Base-by-base conservation (phyloP, 2,113 vertebrate species). In the Gasterosteus aculeatus region DNA sequence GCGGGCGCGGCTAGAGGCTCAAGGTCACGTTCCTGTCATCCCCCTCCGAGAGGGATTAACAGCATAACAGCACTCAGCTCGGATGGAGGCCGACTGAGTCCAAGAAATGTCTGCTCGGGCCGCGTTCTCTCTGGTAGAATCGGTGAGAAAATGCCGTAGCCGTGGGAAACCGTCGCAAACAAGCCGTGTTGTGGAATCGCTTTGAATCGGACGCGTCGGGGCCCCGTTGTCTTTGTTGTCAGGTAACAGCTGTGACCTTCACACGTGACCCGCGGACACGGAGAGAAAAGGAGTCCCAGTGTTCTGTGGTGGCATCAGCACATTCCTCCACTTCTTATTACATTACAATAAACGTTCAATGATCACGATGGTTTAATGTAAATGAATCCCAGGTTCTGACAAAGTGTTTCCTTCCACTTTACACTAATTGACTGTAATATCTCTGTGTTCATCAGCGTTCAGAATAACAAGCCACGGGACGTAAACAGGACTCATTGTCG, bases 1-100 rank as follows among this genome's bases (percentile, higher is more conserved):
- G 81, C 58, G 0, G 87, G 86, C 87, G 81, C 58, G 0, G 74
- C 88, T 73, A n/a, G 54, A 84, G 83, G 83, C 84, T 84, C 68
- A 85, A 84, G 85, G 87, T 84, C 83, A 77, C 84, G 62, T 79
- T 76, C 65, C 69, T 78, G 76, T 74, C 19, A 85, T 85, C 72
- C 60, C 44, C 87, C 86, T 91, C 80, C 87, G 82, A 78, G 78
- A 82, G 75, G 78, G 75, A 87, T 82, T 86, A 90, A 89, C 77
- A 85, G 59, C 69, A 46, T 86, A 90, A 89, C 77, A 85, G 59
- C 69, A 46, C 75, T 83, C 71, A 70, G 81, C 86, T 73, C 66
- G 76, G 79, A 86, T 82, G 81, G 72, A 80, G 73, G 73, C 85
- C 86, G 86, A 88, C 78, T 89, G 74, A 69, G 69, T 56, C 66